A percentile compares a stretch with the other conserved stretches of the same genome.
Evolutionary conservation across 2,113 vertebrate genomes (phyloP).

Genomic region (Lichenostomus cassidix): DNA sequence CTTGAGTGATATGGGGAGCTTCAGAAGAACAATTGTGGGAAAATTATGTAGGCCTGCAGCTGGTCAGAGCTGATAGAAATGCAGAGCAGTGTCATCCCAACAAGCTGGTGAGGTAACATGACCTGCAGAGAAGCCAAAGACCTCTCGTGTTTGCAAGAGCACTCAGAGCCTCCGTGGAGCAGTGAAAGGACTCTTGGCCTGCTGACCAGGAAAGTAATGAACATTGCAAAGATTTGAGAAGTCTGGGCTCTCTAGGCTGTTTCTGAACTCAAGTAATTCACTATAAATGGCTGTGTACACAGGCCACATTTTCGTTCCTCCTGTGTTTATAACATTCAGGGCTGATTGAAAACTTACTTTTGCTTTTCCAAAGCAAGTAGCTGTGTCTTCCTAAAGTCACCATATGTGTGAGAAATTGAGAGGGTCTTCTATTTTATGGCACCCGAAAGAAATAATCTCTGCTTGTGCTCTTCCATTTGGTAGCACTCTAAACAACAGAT

Average conservation of each 20-base stretch:
- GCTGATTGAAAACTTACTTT: not conserved
- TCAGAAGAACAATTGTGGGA: not conserved
- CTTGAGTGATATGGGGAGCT: not conserved
- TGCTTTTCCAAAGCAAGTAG: not conserved
- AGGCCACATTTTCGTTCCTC: rapidly evolving
- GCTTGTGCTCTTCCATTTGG: not conserved
- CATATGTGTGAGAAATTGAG: not conserved
- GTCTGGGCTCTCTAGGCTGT: not conserved
- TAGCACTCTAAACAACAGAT: not conserved
- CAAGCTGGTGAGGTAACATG: rapidly evolving
- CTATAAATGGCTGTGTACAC: too few species aligned
- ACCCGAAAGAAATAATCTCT: not conserved
- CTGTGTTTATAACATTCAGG: not conserved
- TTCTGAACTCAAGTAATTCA: not conserved
- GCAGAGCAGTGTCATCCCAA: not conserved
- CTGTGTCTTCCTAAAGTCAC: not conserved
- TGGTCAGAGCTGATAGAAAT: not conserved
- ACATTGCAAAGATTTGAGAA: not conserved
- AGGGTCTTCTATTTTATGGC: not conserved
- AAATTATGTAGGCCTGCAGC: not conserved
- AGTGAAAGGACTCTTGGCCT: not conserved
- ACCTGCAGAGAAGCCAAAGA: not conserved
- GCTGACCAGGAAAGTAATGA: not conserved
- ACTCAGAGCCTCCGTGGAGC: not conserved
- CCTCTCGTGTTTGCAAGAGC: rapidly evolving